Conservation (phyloP, 2,113 vertebrate species). For the Rhinolophus sinicus region DNA sequence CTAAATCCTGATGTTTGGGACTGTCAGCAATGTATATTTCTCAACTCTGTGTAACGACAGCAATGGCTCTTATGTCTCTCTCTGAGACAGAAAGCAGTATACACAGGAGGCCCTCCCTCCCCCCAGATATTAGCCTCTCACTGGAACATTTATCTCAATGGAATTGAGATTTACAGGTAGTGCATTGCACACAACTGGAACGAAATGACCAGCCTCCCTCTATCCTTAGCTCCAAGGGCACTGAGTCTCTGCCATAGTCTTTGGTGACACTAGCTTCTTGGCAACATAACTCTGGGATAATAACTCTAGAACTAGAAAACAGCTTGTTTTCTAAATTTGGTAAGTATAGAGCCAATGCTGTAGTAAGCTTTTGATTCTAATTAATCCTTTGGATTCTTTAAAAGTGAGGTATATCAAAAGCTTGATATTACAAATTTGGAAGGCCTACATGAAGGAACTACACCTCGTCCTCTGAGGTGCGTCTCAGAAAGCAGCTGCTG, state of each 20-base stretch:
- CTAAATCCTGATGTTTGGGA: neutral
- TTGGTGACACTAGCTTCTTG: neutral
- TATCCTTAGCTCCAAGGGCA: neutral
- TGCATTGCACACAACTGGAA: neutral
- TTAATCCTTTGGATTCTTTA: neutral
- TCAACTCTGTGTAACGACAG: neutral
- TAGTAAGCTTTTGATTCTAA: neutral
- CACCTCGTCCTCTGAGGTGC: neutral
- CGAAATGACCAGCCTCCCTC: neutral
- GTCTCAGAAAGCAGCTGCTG: neutral
- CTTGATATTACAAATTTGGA: neutral
- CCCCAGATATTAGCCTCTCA: neutral
- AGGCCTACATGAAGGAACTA: neutral
- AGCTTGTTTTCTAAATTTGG: neutral
- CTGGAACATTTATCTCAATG: neutral
- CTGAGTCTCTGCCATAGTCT: neutral
- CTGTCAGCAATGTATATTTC: neutral
- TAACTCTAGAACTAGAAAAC: neutral
- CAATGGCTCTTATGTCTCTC: neutral
- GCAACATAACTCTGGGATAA: neutral
- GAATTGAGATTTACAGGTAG: neutral
- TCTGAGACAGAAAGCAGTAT: neutral
- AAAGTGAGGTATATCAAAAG: neutral
- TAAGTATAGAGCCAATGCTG: neutral
- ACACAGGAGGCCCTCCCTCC: neutral